phyloP scores from a whole-genome alignment of 2,113 vertebrate genomes.

The Tangachromis dhanisi region DNA sequence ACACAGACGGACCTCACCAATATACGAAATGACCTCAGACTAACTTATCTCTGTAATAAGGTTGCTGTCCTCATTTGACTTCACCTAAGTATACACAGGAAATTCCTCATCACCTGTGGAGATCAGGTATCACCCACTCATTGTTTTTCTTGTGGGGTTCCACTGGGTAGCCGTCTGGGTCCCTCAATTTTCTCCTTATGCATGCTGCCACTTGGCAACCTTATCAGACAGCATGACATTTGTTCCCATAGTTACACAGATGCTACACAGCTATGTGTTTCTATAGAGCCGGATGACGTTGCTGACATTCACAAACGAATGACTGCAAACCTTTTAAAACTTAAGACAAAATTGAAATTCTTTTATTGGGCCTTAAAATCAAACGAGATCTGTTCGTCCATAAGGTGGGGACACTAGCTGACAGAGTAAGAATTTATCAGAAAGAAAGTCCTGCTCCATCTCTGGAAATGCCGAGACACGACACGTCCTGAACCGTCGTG shows the following conservation, averaged over 20 bases:
- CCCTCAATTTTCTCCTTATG: background rate
- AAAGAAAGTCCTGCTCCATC: background rate
- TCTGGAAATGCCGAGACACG: background rate
- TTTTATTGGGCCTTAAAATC: background rate
- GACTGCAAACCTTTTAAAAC: fast-evolving
- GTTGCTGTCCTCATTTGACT: background rate
- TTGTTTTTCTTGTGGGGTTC: background rate
- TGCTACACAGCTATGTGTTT: background rate
- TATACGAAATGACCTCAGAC: background rate
- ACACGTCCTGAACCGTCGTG: fast-evolving
- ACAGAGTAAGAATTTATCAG: fast-evolving
- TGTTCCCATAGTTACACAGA: background rate
- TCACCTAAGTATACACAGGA: background rate
- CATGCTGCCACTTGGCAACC: background rate
- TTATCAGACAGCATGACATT: background rate
- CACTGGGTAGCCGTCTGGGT: background rate
- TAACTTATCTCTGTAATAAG: background rate
- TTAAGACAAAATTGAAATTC: background rate
- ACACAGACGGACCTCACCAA: fast-evolving
- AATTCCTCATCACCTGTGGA: background rate
- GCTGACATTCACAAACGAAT: background rate
- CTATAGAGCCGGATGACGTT: background rate
- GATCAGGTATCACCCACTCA: background rate
- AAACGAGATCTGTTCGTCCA: background rate
- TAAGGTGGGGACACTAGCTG: fast-evolving